Base-by-base conservation (phyloP, 2,888 invertebrate species). In the Caenorhabditis panamensis region DNA sequence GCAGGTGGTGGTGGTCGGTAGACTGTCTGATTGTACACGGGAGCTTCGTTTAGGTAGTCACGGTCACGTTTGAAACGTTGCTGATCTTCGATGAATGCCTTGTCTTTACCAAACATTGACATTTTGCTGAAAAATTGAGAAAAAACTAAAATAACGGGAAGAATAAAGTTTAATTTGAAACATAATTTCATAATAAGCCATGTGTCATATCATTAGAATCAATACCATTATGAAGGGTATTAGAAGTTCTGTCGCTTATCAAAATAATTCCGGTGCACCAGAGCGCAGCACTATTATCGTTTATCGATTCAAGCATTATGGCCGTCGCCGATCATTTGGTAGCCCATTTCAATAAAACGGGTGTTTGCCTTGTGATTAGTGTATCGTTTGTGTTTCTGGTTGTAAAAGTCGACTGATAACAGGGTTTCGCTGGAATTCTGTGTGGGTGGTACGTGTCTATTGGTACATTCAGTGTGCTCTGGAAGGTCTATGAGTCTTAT, bases 71-170 rank as follows among this genome's bases (percentile, higher is more conserved):
- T 75, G 16, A 77, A 81, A 8, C 63, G 20, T 6, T 69, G 41
- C 37, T 81, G 76, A 49, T 77, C 54, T 26, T 81, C 76, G 24
- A 81, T 67, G 16, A 49, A 72, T 4, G 76, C 76, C 20, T 67
- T 66, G 20, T 81, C 81, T 36, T 76, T 77, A 18, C 81, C 76
- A 28, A 58, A 81, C 81, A 81, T 81, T 2, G 81, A 81, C 72
- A 76, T 72, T 16, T 16, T 47, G 1, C 18, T 62, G 62, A 31
- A 59, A 26, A 4, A 13, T 54, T 26, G 9, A 36, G 59, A 22
- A 24, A 26, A 53, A 18, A 18, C 18, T 53, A 6, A 6, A 9
- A 9, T 4, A 31, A 31, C 9, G 31, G 18, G 41, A 18, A 20
- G 28, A 8, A 6, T 13, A 56, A 49, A 2, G 37, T 31, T 44